Base-by-base conservation (phyloP, 1,140 invertebrate species). In the Meloidogyne chitwoodi region DNA sequence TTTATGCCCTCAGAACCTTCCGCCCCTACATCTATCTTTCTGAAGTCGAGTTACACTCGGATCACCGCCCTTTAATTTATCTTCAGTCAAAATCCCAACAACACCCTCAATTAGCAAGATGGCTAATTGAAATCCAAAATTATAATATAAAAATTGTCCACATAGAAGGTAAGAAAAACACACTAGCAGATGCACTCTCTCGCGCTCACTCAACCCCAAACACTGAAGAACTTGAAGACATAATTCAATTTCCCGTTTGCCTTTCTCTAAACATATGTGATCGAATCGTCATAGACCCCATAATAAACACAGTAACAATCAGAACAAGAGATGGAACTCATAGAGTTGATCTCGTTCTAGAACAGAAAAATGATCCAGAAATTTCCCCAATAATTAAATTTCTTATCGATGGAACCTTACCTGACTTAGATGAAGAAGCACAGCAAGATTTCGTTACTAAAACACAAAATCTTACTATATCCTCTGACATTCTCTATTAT, bases 71-170 rank as follows among this genome's bases (percentile, higher is more conserved):
- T 10, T 10, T 77, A 0, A 31, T 27, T 14, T 75, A 31, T n/a
- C 14, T 77, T 12, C 22, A 77, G 12, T 41, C n/a, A 0, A 77
- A 77, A 14, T 11, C 26, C 0, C 62, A 77, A 11, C 31, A 27
- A 11, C 48, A 62, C 12, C 72, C 44, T 2, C 71, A 67, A 1
- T 27, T 76, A 1, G 48, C 61, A 4, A 2, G 76, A 22, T 77
- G 76, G 76, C n/a, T 75, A 19, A 56, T 77, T 4, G 71, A 73
- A 22, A 64, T 73, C 19, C 56, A 73, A 66, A 66, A 62, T 27
- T 73, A 73, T 19, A 26, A 73, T 29, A 68, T 73, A 12, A 73
- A 73, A 73, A 56, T 73, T 12, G 71, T 73, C 16, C 63, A 73
- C n/a, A 63, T 76, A 2, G 19, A 27, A 8, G 76, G 76, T 14